phyloP scores from a whole-genome alignment of 92 coral and sea anemone genomes.

The Chrysogorgia sp. region DNA sequence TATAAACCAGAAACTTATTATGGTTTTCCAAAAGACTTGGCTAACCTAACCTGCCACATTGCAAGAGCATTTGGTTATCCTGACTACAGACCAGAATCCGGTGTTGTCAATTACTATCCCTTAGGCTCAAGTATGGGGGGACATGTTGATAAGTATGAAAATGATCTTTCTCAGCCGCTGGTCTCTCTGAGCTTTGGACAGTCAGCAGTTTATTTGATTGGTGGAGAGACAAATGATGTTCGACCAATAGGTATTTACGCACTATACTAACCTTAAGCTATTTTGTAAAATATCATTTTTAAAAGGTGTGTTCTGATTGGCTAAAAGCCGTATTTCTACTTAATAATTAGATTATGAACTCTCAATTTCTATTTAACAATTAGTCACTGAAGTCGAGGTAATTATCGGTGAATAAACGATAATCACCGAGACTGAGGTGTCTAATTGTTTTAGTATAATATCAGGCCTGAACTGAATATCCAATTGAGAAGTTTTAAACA shows the following conservation, averaged over 20 bases:
- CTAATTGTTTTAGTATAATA: too few relatives aligned
- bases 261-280: neutral
- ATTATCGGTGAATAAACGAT: too few relatives aligned
- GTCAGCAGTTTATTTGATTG: conserved; percentile 93
- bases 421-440: too few relatives aligned
- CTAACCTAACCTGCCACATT: conserved; percentile 74
- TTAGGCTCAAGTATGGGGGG: conserved; percentile 97
- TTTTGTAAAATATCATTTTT: too few relatives aligned
- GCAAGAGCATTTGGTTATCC: conserved; percentile 86
- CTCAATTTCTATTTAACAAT: too few relatives aligned
- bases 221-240: conserved; percentile 85
- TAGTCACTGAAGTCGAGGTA: too few relatives aligned
- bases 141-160: conserved; percentile 94
- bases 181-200: conserved; percentile 98
- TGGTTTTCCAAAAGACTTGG: conserved; percentile 88
- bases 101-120: conserved; percentile 93
- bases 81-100: conserved; percentile 94
- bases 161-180: conserved; percentile 92
- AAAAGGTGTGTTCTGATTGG: too few relatives aligned
- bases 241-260: conserved; percentile 94
- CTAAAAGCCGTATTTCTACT: too few relatives aligned
- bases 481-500: too few relatives aligned
- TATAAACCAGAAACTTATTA: conserved; percentile 81
- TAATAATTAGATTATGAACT: too few relatives aligned
- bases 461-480: too few relatives aligned